These are phyloP conservation scores for Saccostrea glomerata DNA, from an alignment of 1,140 invertebrate species.

Conservation along the genomic window DNA sequence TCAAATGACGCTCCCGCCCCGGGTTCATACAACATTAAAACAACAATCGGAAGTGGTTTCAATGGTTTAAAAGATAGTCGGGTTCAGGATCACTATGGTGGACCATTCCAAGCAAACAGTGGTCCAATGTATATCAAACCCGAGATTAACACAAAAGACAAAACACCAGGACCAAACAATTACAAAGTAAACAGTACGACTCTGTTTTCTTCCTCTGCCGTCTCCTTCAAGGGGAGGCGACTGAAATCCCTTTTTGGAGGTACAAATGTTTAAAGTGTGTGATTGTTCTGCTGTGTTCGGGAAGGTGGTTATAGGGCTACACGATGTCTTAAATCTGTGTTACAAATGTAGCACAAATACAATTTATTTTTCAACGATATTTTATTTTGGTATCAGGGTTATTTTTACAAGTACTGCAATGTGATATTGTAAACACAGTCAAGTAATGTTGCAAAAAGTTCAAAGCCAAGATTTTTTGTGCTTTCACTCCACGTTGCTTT, in stretches of 20 bases:
- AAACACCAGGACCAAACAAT: conserved; percentile 32
- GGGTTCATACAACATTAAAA: conserved; percentile 58
- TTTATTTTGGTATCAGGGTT: no score
- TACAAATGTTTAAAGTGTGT: conserved; percentile 14
- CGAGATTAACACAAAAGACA: conserved; percentile 47
- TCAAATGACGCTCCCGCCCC: conserved; percentile 58
- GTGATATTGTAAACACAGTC: no score
- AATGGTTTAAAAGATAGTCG: conserved; percentile 37
- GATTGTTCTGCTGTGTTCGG: not conserved
- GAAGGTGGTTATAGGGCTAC: not conserved
- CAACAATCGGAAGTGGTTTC: conserved; percentile 52
- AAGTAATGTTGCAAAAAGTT: no score
- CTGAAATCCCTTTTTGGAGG: conserved; percentile 52
- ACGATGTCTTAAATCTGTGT: not conserved
- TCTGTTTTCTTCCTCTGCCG: conserved; percentile 17
- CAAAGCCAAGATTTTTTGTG: no score
- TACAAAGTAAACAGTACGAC: not conserved
- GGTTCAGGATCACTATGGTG: conserved; percentile 26
- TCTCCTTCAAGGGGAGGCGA: conserved; percentile 52
- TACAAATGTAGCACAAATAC: not conserved
- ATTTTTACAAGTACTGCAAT: no score
- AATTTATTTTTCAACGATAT: not conserved
- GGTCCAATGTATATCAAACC: conserved; percentile 40
- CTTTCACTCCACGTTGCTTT: no score
- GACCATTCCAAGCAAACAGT: conserved; percentile 45